These are phyloP conservation scores for Zophobas atratus DNA, from an alignment of 1,140 invertebrate species.

Conservation along the genomic window DNA sequence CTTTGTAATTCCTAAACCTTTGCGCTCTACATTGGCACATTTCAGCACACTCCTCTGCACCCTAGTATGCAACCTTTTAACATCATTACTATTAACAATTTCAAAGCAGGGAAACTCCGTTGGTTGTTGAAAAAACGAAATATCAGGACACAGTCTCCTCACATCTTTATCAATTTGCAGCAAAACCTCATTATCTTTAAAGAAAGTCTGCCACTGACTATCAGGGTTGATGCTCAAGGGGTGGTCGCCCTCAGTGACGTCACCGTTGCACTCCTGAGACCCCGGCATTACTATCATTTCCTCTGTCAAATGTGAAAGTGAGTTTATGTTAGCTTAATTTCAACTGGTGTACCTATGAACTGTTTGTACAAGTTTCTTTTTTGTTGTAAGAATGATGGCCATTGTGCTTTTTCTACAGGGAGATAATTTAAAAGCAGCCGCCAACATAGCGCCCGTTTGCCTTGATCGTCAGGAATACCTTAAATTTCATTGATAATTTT, in stretches of 20 bases:
- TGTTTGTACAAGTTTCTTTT: constrained; percentile 86
- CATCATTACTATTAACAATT: constrained; percentile 82
- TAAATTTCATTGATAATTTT: constrained; percentile 50
- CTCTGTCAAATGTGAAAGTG: constrained; percentile 69
- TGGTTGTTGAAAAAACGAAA: constrained; percentile 96
- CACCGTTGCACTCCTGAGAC: constrained; percentile 71
- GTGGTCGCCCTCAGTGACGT: constrained; percentile 81
- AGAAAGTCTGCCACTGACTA: constrained; percentile 94
- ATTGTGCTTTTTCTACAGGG: constrained; percentile 76
- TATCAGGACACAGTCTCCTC: constrained; percentile 93
- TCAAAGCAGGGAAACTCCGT: constrained; percentile 88
- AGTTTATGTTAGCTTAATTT: background rate
- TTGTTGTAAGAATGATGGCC: constrained; percentile 77
- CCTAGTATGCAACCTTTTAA: constrained; percentile 87
- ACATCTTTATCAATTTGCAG: constrained; percentile 99
- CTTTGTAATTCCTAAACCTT: constrained; percentile 92
- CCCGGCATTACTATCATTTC: constrained; percentile 88
- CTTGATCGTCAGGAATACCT: constrained; percentile 89
- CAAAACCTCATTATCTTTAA: constrained; percentile 97
- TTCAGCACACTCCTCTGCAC: constrained; percentile 90
- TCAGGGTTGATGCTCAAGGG: constrained; percentile 95
- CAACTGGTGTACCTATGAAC: constrained; percentile 78
- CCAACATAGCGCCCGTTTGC: constrained; percentile 85
- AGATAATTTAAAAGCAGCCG: constrained; percentile 88
- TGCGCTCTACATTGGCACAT: constrained; percentile 89